Conservation (phyloP, 2,113 vertebrate species). For the Microcebus griseorufus region DNA sequence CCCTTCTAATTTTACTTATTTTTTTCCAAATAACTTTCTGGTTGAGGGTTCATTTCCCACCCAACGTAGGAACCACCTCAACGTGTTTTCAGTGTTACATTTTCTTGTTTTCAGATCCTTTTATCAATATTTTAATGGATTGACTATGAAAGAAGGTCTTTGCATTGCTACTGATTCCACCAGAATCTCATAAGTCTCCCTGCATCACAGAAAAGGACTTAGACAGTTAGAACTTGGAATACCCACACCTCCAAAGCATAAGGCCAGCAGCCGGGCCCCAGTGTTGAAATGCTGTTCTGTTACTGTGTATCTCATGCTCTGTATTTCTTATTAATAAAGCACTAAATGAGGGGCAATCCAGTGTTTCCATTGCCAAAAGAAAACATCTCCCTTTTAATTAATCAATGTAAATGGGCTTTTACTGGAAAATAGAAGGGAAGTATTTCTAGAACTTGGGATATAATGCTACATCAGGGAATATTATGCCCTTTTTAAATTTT, state of each 20-base stretch:
- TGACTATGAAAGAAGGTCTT: neutral
- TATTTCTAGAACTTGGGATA: conserved; percentile 53
- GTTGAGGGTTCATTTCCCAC: neutral
- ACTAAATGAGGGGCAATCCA: conserved; percentile 54
- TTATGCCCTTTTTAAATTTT: conserved; percentile 21
- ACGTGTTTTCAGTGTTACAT: neutral
- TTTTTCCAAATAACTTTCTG: neutral
- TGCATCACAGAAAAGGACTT: neutral
- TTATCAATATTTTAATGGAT: neutral
- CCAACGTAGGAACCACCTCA: neutral
- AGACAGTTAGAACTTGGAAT: neutral
- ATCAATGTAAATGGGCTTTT: conserved; percentile 69
- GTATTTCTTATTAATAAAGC: conserved; percentile 67
- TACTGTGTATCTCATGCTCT: conserved; percentile 9
- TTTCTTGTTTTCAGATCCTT: neutral
- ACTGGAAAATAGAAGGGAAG: conserved; percentile 49
- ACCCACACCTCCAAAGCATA: neutral
- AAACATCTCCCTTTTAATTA: conserved; percentile 58
- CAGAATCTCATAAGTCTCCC: neutral
- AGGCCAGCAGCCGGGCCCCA: neutral
- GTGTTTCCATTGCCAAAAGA: conserved; percentile 56
- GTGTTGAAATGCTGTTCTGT: conserved; percentile 3
- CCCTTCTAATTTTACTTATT: neutral
- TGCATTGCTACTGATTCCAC: neutral
- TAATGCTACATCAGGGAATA: conserved; percentile 61